Percentiles rank a stretch among this genome's conserved stretches.
Conservation (phyloP, 2,113 vertebrate genomes). For the Lagenorhynchus albirostris region DNA sequence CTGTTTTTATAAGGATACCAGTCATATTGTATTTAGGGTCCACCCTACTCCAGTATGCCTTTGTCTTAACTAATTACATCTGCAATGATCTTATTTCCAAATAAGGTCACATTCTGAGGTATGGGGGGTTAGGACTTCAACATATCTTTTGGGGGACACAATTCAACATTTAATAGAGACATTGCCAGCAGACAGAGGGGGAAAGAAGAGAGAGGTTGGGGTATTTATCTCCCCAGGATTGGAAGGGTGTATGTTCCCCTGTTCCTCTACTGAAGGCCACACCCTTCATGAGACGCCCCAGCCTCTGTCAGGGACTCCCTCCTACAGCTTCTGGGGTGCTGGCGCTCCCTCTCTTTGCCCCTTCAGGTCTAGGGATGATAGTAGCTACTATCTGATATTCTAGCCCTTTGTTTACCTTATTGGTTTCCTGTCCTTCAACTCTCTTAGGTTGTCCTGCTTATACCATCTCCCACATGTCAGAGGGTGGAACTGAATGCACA, state of each 20-base stretch:
- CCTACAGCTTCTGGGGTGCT: no score
- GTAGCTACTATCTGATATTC: background rate
- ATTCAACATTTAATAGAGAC: background rate
- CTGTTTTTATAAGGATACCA: background rate
- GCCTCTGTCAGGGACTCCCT: background rate
- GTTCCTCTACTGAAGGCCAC: background rate
- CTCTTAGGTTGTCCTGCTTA: background rate
- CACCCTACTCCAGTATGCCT: background rate
- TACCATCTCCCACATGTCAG: no score
- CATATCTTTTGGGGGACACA: background rate
- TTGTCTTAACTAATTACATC: background rate
- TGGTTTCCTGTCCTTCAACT: background rate
- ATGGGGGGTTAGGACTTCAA: background rate
- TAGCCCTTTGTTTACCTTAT: background rate
- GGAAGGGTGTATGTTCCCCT: no score
- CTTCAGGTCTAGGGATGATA: background rate
- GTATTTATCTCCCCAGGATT: background rate
- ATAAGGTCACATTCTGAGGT: background rate
- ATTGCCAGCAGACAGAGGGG: rapidly evolving
- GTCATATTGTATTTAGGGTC: background rate
- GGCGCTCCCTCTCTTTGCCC: background rate
- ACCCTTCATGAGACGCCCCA: background rate
- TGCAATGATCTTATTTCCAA: background rate
- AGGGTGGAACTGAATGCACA: background rate
- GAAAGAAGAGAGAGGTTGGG: background rate